Evolutionary conservation across 2,797 vertebrate genomes (phyloP).

Genomic region (Leucoraja ocellata): DNA sequence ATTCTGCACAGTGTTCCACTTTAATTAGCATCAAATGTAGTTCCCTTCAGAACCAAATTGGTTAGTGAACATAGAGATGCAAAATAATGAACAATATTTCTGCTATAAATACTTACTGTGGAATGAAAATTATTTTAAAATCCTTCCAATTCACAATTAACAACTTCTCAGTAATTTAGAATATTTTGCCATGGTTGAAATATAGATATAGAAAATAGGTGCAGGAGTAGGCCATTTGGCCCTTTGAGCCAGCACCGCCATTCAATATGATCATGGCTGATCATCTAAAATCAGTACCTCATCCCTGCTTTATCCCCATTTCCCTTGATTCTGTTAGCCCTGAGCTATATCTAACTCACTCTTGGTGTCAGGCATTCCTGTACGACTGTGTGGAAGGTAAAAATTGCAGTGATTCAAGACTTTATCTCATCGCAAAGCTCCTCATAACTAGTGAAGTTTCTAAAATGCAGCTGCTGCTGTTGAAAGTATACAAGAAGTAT

Average conservation of each 20-base stretch:
- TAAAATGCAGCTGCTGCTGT: not conserved
- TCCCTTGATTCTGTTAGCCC: no score
- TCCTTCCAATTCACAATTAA: not conserved
- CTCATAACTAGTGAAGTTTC: not conserved
- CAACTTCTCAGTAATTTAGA: no score
- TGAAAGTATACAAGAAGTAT: no score
- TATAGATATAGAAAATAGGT: no score
- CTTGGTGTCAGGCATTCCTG: not conserved
- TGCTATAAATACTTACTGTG: not conserved
- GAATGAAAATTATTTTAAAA: not conserved
- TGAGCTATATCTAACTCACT: no score
- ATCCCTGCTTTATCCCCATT: no score
- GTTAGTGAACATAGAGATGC: not conserved
- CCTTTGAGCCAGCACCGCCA: no score
- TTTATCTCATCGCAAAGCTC: not conserved
- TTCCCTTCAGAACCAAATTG: not conserved
- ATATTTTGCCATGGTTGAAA: not conserved
- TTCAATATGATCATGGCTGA: no score
- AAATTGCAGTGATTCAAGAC: not conserved
- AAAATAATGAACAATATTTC: not conserved
- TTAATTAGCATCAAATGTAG: not conserved
- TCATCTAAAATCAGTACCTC: no score
- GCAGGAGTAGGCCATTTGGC: no score
- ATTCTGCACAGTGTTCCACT: not conserved
- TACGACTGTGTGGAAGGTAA: not conserved